Percentiles rank a stretch among this genome's conserved stretches.
phyloP scores from a whole-genome alignment of 2,888 invertebrate species.

The Zaprionus obscuricornis region DNA sequence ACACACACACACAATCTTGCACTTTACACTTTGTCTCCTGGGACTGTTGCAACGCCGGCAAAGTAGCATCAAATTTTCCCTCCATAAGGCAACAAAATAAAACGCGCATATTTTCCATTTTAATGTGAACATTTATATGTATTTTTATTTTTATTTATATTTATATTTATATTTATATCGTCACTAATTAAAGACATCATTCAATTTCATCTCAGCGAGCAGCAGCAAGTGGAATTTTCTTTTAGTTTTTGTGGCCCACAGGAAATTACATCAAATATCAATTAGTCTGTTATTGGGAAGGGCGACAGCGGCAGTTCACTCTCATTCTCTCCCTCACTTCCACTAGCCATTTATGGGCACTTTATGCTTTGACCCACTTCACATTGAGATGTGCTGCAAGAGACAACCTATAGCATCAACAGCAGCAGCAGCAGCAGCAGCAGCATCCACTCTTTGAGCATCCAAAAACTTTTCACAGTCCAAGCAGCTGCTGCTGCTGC shows the following conservation, averaged over 20 bases:
- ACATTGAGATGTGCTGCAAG: conserved; percentile 24
- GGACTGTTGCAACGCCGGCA: no score
- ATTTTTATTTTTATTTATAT: background rate
- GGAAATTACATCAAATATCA: conserved; percentile 69
- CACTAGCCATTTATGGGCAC: conserved; percentile 42
- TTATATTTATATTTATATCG: conserved; percentile 46
- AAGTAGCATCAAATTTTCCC: no score
- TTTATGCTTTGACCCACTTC: conserved; percentile 67
- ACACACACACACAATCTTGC: no score
- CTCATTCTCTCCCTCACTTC: background rate
- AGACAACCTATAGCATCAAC: conserved; percentile 10
- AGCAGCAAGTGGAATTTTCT: conserved; percentile 34
- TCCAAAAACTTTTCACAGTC: no score
- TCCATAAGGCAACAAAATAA: background rate
- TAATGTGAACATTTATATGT: conserved; percentile 46
- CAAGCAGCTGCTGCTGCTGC: no score
- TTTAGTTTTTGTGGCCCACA: conserved; percentile 22
- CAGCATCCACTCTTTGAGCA: no score
- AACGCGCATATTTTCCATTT: conserved; percentile 22
- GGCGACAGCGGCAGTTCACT: background rate
- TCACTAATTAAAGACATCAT: conserved; percentile 53
- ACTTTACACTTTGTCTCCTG: no score
- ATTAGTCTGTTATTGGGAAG: conserved; percentile 60
- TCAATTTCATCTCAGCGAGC: conserved; percentile 39
- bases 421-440: background rate